Conservation (phyloP, 2,888 invertebrate genomes). For the Hemicrepidius hirtus region DNA sequence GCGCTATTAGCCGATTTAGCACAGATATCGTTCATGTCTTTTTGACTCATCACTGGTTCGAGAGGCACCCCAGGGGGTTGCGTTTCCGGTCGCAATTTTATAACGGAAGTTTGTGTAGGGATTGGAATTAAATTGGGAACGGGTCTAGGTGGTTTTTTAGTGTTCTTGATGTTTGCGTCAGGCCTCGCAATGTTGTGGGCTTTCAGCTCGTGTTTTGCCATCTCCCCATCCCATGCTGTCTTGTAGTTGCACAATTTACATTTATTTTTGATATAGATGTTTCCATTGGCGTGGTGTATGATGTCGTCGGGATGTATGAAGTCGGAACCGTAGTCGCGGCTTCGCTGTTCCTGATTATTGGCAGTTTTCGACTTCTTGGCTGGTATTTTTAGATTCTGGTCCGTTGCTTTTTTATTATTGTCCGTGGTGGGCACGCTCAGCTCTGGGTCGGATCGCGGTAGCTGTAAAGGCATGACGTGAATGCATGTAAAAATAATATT, state of each 20-base stretch:
- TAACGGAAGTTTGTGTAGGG: slow-evolving; percentile 64
- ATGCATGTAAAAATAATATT: slow-evolving; percentile 52
- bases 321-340: slow-evolving; percentile 69
- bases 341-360: slow-evolving; percentile 56
- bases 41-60: slow-evolving; percentile 70
- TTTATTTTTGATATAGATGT: slow-evolving; percentile 71
- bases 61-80: slow-evolving; percentile 49
- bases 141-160: slow-evolving; percentile 75
- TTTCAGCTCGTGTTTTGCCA: slow-evolving; percentile 74
- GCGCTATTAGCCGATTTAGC: slow-evolving; percentile 72
- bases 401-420: slow-evolving; percentile 55
- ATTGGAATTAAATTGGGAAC: slow-evolving; percentile 87
- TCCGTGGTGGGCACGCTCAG: slow-evolving; percentile 51
- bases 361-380: slow-evolving; percentile 59
- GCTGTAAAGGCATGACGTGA: slow-evolving; percentile 56
- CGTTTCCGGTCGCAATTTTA: slow-evolving; percentile 43
- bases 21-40: slow-evolving; percentile 72
- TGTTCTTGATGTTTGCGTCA: slow-evolving; percentile 54
- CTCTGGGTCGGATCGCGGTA: slow-evolving; percentile 55
- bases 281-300: slow-evolving; percentile 70
- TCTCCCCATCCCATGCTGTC: slow-evolving; percentile 76
- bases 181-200: slow-evolving; percentile 70
- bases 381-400: slow-evolving; percentile 57
- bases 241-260: slow-evolving; percentile 76
- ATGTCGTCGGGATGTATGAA: slow-evolving; percentile 73